Evolutionary conservation across 1,140 invertebrate genomes (phyloP).

Genomic region (Cotesia typhae): DNA sequence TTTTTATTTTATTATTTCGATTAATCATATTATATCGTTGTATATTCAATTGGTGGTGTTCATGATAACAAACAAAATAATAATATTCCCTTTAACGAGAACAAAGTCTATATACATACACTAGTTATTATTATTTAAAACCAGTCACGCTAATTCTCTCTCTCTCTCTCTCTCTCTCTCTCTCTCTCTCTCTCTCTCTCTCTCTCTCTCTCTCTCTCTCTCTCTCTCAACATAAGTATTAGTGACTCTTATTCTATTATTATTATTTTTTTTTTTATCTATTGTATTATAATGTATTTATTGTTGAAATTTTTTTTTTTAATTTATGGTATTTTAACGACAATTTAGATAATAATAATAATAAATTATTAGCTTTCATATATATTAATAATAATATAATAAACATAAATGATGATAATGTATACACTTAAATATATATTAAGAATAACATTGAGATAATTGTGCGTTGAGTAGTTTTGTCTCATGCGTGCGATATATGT

Average conservation of each 20-base stretch:
- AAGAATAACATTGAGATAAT: conserved; percentile 44
- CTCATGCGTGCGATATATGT: conserved; percentile 14
- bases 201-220: too few species aligned
- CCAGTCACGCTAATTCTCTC: background rate
- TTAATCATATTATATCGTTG: background rate
- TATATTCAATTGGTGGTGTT: background rate
- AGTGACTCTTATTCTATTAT: background rate
- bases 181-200: too few species aligned
- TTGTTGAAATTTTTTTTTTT: conserved; percentile 38
- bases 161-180: too few species aligned
- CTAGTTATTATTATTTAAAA: background rate
- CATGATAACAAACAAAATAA: background rate
- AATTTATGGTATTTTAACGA: background rate
- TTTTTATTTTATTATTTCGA: background rate
- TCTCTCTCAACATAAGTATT: background rate
- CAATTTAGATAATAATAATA: background rate
- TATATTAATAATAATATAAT: conserved; percentile 23
- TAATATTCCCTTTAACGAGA: conserved; percentile 13
- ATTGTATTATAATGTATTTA: conserved; percentile 65
- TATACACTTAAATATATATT: conserved; percentile 46
- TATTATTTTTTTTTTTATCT: conserved; percentile 19
- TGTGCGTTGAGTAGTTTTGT: conserved; percentile 43
- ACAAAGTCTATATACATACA: conserved; percentile 1
- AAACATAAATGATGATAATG: conserved; percentile 39
- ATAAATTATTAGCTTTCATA: conserved; percentile 34